Percentiles rank a stretch among this genome's conserved stretches.
Conservation (phyloP, 2,888 invertebrate genomes). For the Aleiodes testaceus region DNA sequence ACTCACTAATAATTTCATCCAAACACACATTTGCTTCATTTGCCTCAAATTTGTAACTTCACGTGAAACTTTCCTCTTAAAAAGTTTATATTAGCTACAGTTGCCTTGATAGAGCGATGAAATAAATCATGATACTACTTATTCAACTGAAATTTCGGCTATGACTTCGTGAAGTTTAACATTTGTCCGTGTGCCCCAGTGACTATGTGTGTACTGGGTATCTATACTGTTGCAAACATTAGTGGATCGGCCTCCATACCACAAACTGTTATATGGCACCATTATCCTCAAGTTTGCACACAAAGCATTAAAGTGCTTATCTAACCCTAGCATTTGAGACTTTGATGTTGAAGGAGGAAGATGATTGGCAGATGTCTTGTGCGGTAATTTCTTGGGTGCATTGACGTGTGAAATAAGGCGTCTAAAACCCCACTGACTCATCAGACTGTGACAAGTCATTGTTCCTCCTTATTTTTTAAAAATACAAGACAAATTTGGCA, state of each 20-base stretch:
- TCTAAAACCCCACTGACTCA: not conserved
- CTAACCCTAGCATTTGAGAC: conserved; percentile 8
- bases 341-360: not conserved
- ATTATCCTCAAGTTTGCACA: conserved; percentile 9
- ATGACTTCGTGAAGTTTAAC: no score
- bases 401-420: not conserved
- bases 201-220: no score
- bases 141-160: no score
- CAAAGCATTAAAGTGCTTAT: conserved; percentile 23
- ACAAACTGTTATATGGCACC: conserved; percentile 1
- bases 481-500: not conserved
- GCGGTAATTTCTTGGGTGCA: not conserved
- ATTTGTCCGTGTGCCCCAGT: no score
- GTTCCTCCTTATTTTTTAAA: not conserved
- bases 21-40: no score
- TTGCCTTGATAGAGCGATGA: no score
- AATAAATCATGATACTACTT: no score
- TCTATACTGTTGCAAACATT: no score
- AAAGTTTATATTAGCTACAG: no score
- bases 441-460: not conserved
- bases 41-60: no score
- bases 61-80: no score
- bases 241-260: not conserved
- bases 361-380: conserved; percentile 11
- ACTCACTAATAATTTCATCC: no score